Conservation (phyloP, 1,140 invertebrate genomes). For the Drosophila elegans region DNA sequence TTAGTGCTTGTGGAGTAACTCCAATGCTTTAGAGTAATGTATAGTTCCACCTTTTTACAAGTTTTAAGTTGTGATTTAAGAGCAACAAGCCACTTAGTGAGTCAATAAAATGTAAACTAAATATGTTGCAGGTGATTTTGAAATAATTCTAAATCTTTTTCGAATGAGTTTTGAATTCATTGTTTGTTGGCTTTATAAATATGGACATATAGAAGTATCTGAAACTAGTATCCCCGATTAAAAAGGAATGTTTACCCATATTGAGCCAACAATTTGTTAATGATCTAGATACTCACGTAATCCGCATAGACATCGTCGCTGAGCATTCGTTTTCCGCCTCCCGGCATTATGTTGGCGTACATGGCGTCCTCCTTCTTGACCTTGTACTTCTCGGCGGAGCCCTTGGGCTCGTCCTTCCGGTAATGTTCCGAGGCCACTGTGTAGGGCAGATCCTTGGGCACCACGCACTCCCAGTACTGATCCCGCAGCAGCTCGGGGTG, state of each 20-base stretch:
- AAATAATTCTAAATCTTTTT: too few species aligned
- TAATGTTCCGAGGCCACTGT: conserved; percentile 94
- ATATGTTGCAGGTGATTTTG: too few species aligned
- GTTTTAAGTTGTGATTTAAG: too few species aligned
- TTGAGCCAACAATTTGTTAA: too few species aligned
- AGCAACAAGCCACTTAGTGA: too few species aligned
- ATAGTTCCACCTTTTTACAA: background rate
- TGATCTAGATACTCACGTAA: conserved; percentile 88
- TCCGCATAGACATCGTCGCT: conserved; percentile 93
- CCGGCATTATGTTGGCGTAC: conserved; percentile 89
- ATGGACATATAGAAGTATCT: too few species aligned
- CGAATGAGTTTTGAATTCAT: too few species aligned
- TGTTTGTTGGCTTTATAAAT: too few species aligned
- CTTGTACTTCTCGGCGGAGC: conserved; percentile 93
- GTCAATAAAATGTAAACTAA: too few species aligned
- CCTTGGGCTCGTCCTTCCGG: conserved; percentile 91
- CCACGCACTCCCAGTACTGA: conserved; percentile 96
- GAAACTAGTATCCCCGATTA: too few species aligned
- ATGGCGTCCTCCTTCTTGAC: conserved; percentile 92
- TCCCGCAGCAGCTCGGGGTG: conserved; percentile 94
- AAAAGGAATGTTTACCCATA: too few species aligned
- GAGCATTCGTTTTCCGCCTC: conserved; percentile 86
- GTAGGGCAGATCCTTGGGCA: conserved; percentile 94
- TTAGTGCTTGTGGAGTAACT: background rate
- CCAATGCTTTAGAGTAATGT: background rate